phyloP scores from a whole-genome alignment of 2,797 vertebrate genomes.

The Paramormyrops hopkinsi region DNA sequence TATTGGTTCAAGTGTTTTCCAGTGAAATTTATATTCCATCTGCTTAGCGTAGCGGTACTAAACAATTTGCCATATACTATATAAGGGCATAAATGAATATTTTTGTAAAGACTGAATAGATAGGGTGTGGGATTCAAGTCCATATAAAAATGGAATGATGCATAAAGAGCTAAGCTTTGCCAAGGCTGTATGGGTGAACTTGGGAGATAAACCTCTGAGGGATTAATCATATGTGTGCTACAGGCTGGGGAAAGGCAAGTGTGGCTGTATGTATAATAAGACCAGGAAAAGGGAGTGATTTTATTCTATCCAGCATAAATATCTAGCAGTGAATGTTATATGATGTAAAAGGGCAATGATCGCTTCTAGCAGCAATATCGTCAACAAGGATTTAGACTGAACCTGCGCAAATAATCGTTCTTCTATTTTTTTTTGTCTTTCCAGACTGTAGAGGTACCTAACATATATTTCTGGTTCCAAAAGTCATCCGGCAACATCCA shows the following conservation, averaged over 20 bases:
- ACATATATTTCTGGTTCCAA: not conserved
- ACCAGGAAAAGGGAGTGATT: not conserved
- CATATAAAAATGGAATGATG: not conserved
- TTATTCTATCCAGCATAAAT: not conserved
- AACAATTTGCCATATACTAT: not conserved
- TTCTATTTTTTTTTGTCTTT: not conserved
- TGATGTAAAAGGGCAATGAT: not conserved
- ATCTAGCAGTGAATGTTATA: not conserved
- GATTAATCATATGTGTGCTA: not conserved
- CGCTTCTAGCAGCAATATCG: not conserved
- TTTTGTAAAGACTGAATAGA: constrained; percentile 1
- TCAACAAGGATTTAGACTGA: not conserved
- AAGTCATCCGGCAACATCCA: not conserved
- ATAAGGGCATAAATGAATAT: not conserved
- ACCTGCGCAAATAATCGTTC: not conserved
- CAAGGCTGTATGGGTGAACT: not conserved
- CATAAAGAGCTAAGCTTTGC: not conserved
- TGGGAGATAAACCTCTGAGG: not conserved
- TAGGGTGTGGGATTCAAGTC: not conserved
- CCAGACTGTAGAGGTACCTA: not conserved
- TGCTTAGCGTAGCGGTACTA: not conserved
- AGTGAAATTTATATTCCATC: not conserved
- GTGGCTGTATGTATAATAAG: not conserved
- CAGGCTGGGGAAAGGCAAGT: not conserved
- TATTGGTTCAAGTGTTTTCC: not conserved